Evolutionary conservation across 1,140 invertebrate species (phyloP).

Genomic region (Neocloeon triangulifer): DNA sequence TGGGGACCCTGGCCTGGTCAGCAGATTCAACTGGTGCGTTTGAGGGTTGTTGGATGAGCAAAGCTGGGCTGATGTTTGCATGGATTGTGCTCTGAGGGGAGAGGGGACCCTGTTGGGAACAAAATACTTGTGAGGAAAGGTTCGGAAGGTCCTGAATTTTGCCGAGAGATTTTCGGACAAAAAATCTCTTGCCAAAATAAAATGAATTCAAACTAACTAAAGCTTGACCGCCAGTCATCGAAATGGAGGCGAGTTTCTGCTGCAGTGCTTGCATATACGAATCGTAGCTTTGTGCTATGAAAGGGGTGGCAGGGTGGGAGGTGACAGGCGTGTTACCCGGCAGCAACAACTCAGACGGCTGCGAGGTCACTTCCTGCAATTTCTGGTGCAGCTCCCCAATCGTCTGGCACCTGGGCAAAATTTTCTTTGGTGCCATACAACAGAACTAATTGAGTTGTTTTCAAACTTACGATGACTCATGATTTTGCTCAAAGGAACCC

Average conservation of each 20-base stretch:
- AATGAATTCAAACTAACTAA: no score
- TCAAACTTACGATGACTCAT: neutral
- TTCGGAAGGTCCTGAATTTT: no score
- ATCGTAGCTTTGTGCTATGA: slow-evolving; percentile 24
- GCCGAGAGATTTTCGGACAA: no score
- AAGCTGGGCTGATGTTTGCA: no score
- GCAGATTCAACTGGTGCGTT: no score
- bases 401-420: slow-evolving; percentile 19
- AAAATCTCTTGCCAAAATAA: no score
- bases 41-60: no score
- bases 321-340: slow-evolving; percentile 19
- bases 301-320: slow-evolving; percentile 28
- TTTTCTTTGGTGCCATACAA: neutral
- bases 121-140: neutral
- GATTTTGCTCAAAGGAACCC: slow-evolving; percentile 10
- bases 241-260: slow-evolving; percentile 29
- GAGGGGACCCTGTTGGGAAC: slow-evolving; percentile 17
- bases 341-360: slow-evolving; percentile 22
- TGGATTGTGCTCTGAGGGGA: slow-evolving; percentile 24
- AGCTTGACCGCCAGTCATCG: slow-evolving; percentile 17
- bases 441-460: no score
- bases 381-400: slow-evolving; percentile 30
- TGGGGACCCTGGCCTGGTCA: no score
- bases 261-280: slow-evolving; percentile 30
- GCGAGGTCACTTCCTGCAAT: slow-evolving; percentile 25